Base-by-base conservation (phyloP, 1,140 invertebrate species). In the Phymorhynchus buccinoides region DNA sequence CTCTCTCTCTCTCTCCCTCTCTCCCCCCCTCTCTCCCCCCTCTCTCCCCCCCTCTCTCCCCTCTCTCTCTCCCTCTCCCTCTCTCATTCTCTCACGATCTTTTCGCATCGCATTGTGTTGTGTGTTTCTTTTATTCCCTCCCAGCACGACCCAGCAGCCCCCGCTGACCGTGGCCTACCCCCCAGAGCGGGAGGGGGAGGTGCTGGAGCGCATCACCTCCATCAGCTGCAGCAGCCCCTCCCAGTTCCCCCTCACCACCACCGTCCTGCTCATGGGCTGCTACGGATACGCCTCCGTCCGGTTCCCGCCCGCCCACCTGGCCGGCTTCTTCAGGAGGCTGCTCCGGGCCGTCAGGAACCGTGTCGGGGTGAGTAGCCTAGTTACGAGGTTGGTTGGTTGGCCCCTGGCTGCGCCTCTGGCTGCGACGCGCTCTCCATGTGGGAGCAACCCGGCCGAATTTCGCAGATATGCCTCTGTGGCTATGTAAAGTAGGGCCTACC, bases 151-250 rank as follows among this genome's bases (percentile, higher is more conserved):
- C 62, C 68, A 48, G 79, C 84, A 32, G 39, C 71, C 87, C 37
- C 66, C 87, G 42, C 86, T 92, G 80, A 84, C 85, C 52, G 87
- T 92, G 73, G 83, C 88, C 14, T 92, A 91, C 83, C 84, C 84
- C 16, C 86, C 86, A 30, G 90, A 92, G 14, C 89, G 87, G 84
- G 91, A 91, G 62, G 89, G 90, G 1, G 89, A 91, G 44, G 85
- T 92, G 14, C 80, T 92, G 52, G 89, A 90, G 39, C 86, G 85
- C n/a, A 89, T 91, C 35, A 84, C 88, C 52, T 85, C 86, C 56
- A 85, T 91, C 27, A 88, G 90, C 35, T 85, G 87, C 71, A 86
- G 86, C 22, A 84, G 87, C 75, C 87, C 85, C 44, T 84, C 86
- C 0, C 86, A 87, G 16, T 90, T 89, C 85, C 85, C 89, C 3